These are phyloP conservation scores for Dipodomys merriami DNA, from an alignment of 2,113 vertebrate species.

Conservation along the genomic window DNA sequence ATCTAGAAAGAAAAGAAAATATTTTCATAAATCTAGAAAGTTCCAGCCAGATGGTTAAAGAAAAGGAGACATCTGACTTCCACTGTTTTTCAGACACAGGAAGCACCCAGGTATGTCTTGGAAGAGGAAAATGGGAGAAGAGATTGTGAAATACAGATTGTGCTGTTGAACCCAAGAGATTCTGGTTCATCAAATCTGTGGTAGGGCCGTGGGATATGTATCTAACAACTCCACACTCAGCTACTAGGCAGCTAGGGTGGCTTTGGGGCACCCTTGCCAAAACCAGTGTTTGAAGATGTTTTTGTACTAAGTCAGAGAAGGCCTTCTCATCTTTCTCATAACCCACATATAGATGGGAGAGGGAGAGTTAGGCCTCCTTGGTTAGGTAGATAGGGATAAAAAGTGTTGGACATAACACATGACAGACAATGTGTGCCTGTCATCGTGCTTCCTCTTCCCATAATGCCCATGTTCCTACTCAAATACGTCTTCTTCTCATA, in stretches of 20 bases:
- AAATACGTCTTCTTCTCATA: no score
- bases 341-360: no score
- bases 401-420: no score
- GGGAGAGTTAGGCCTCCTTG: no score
- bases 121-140: accelerated
- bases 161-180: not conserved
- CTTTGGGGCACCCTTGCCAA: not conserved
- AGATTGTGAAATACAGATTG: not conserved
- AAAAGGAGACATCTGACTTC: not conserved
- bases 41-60: not conserved
- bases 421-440: no score
- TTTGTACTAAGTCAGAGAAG: not conserved
- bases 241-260: not conserved
- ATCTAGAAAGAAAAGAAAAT: no score
- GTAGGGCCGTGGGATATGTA: not conserved
- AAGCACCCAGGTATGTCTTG: not conserved
- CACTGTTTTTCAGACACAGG: not conserved
- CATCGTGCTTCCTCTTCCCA: no score
- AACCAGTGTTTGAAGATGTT: not conserved
- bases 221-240: not conserved
- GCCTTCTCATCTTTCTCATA: not conserved
- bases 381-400: no score
- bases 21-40: not conserved
- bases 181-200: not conserved
- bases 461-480: no score